phyloP scores from a whole-genome alignment of 1,140 invertebrate species.

The Hylaeus anthracinus region DNA sequence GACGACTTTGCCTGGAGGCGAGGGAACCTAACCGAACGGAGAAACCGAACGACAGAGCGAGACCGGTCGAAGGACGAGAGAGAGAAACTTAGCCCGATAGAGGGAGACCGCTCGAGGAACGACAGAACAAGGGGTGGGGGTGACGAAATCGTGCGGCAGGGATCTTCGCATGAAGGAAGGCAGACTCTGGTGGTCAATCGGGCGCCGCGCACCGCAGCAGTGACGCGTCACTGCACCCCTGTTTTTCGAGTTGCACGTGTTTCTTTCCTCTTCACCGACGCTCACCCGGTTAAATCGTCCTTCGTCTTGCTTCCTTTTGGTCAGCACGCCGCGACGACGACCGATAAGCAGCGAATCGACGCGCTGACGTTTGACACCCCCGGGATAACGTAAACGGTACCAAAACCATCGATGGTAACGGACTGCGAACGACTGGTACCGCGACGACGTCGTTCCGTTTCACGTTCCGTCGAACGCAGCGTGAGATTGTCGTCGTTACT shows the following conservation, averaged over 20 bases:
- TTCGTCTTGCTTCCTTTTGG: constrained; percentile 39
- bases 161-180: constrained; percentile 75
- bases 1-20: constrained; percentile 55
- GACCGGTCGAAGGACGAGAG: constrained; percentile 20
- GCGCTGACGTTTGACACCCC: constrained; percentile 17
- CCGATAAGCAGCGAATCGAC: constrained; percentile 37
- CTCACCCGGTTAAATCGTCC: constrained; percentile 52
- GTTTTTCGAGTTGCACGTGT: constrained; percentile 76
- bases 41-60: constrained; percentile 17
- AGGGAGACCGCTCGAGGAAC: constrained; percentile 28
- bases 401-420: no score
- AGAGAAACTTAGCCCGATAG: constrained; percentile 24
- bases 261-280: constrained; percentile 67
- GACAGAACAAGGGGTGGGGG: constrained; percentile 58
- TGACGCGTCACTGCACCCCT: constrained; percentile 78
- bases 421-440: not conserved
- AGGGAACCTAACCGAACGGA: constrained; percentile 46
- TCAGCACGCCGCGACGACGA: constrained; percentile 67
- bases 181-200: constrained; percentile 81
- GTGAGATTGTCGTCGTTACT: not conserved
- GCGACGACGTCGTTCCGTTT: constrained; percentile 9
- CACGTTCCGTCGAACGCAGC: not conserved
- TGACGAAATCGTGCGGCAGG: constrained; percentile 72
- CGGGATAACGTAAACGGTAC: no score
- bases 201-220: constrained; percentile 79